Percentiles rank a stretch among this genome's conserved stretches.
Conservation (phyloP, 2,797 vertebrate genomes). For the Falco biarmicus region DNA sequence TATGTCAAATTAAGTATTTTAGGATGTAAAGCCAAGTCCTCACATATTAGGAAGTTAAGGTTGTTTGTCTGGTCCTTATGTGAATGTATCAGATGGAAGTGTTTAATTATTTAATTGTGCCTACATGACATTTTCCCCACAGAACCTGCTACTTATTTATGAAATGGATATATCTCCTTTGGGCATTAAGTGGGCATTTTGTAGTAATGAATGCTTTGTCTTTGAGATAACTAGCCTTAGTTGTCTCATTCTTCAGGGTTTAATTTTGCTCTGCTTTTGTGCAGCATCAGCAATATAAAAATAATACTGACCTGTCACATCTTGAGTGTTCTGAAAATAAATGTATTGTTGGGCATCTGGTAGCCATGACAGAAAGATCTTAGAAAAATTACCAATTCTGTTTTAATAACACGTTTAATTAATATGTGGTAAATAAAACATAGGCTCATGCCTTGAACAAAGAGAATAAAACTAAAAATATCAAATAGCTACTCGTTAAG, state of each 20-base stretch:
- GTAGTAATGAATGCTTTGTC: constrained; percentile 15
- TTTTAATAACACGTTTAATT: constrained; percentile 46
- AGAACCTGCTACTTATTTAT: neutral
- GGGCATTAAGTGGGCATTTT: constrained; percentile 11
- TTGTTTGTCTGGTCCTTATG: neutral
- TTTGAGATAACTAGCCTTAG: neutral
- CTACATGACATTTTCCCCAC: neutral
- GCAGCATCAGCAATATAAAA: constrained; percentile 17
- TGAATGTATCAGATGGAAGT: neutral
- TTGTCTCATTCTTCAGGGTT: neutral
- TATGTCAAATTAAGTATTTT: neutral
- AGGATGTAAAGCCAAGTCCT: neutral
- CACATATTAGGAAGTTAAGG: neutral
- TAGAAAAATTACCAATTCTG: constrained; percentile 8
- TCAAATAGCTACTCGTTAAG: neutral
- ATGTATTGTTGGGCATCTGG: neutral
- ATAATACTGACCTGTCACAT: neutral
- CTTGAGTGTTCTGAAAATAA: constrained; percentile 9
- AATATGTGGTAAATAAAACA: constrained; percentile 36
- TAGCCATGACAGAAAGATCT: neutral
- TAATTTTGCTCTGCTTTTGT: constrained; percentile 33
- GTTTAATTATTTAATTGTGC: constrained; percentile 29
- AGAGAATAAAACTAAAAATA: constrained; percentile 16
- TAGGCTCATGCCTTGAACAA: neutral
- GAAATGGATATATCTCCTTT: neutral